Evolutionary conservation across 2,888 invertebrate genomes (phyloP), one percentile per base, ranked within the genome.

Genomic region (Erpobdella octoculata): DNA sequence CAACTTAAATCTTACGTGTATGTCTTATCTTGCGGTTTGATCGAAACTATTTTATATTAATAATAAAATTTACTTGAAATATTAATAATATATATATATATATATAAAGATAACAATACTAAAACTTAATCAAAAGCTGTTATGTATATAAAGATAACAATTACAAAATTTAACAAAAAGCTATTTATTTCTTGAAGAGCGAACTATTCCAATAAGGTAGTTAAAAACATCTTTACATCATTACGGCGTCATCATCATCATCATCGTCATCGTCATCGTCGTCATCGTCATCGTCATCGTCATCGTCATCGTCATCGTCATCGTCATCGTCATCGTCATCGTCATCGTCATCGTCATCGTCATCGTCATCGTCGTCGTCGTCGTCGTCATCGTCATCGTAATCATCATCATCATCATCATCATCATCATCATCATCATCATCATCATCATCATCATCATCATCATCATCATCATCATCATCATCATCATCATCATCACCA

Each of bases 381-480:
- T 76, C 33, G 38, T 76, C 69, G 58, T 73, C 38, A 68, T 67
- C 59, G 58, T 72, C 25, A 68, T 73, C 35, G 62, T 59, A 66
- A 75, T 76, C 73, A 48, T 75, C 33, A 59, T 75, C 69, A 73
- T 74, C 38, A 74, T 75, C 72, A 41, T 75, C 38, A 33, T 68
- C 67, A 74, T 76, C 46, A 53, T 65, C 71, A 69, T 76, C 68
- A n/a, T 74, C 35, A 53, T 53, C 53, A 4, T 53, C 53, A 53
- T n/a, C 21, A 53, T 53, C 53, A 9, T 53, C 53, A 53, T 46
- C 46, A 46, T 46, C 46, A 46, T 5, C 46, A 46, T 3, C 46
- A 3, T 46, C 46, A 46, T 5, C 2, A 46, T 46, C 46, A 5
- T 46, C 46, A 46, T 46, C 46, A 5, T 46, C 46, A 5, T 46